Evolutionary conservation across 2,113 vertebrate genomes (phyloP).

Genomic region (Anhinga rufa): DNA sequence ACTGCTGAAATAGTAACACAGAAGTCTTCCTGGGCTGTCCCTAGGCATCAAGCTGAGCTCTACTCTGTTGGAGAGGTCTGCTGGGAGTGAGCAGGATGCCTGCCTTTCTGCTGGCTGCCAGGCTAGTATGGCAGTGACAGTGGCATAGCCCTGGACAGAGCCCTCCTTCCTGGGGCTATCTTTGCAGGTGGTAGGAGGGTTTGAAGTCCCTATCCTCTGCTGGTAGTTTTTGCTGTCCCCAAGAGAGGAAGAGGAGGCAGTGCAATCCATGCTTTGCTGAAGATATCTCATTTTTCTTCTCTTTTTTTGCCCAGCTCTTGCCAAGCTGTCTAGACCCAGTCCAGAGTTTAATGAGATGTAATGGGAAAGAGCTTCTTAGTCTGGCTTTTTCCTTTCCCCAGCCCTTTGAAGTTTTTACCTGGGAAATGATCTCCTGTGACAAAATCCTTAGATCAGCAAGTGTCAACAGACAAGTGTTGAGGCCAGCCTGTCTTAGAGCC

Average conservation of each 20-base stretch:
- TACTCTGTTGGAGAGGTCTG: fast-evolving
- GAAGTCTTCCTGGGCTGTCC: background rate
- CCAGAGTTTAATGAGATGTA: background rate
- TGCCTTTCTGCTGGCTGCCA: background rate
- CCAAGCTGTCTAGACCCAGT: background rate
- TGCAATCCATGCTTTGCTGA: background rate
- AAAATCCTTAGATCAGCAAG: background rate
- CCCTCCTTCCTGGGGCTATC: background rate
- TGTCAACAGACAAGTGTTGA: background rate
- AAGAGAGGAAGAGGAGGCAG: background rate
- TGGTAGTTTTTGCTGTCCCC: background rate
- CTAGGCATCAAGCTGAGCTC: background rate
- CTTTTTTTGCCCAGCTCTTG: background rate
- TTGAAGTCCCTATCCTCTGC: background rate
- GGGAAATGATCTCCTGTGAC: background rate
- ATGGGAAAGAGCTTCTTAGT: background rate
- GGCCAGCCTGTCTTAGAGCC: background rate
- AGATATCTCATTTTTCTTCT: background rate
- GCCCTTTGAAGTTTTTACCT: background rate
- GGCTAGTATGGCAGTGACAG: background rate
- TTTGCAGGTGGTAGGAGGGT: background rate
- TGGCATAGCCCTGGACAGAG: background rate
- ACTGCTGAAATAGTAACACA: background rate
- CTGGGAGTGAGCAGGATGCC: background rate
- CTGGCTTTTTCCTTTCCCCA: background rate